Conservation (phyloP, 2,113 vertebrate species). For the Plestiodon gilberti region DNA sequence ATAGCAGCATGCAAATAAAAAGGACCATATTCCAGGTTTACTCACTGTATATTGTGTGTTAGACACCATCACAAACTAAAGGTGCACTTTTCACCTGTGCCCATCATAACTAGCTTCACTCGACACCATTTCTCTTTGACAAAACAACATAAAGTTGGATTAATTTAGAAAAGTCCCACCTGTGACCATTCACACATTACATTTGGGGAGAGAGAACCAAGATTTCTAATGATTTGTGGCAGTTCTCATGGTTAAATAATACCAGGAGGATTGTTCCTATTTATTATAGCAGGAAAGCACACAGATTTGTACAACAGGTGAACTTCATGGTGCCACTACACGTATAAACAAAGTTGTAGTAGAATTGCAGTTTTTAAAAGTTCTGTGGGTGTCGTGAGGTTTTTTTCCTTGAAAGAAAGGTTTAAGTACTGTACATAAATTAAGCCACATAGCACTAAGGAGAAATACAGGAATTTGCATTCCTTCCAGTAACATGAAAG, state of each 20-base stretch:
- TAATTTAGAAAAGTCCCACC: neutral
- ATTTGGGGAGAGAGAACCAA: neutral
- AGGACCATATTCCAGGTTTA: neutral
- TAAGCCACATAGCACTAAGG: conserved; percentile 42
- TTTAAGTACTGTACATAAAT: conserved; percentile 38
- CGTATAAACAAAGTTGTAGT: neutral
- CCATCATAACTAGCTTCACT: neutral
- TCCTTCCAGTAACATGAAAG: conserved; percentile 46
- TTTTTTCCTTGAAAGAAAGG: neutral
- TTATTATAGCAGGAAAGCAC: neutral
- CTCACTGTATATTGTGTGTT: neutral
- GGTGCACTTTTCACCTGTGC: neutral
- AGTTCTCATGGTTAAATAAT: neutral
- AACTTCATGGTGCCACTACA: neutral
- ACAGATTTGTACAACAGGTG: neutral
- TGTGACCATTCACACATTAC: conserved; percentile 12
- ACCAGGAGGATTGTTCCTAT: neutral
- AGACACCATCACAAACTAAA: neutral
- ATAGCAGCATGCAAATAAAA: neutral
- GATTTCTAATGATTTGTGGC: neutral
- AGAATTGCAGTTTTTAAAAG: neutral
- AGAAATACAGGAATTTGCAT: conserved; percentile 46
- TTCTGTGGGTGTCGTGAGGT: too few relatives aligned
- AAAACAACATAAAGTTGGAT: neutral
- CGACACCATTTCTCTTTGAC: neutral